Percentiles rank a stretch among this genome's conserved stretches.
Evolutionary conservation across 2,797 vertebrate genomes (phyloP).

Genomic region (Propithecus deckenii): DNA sequence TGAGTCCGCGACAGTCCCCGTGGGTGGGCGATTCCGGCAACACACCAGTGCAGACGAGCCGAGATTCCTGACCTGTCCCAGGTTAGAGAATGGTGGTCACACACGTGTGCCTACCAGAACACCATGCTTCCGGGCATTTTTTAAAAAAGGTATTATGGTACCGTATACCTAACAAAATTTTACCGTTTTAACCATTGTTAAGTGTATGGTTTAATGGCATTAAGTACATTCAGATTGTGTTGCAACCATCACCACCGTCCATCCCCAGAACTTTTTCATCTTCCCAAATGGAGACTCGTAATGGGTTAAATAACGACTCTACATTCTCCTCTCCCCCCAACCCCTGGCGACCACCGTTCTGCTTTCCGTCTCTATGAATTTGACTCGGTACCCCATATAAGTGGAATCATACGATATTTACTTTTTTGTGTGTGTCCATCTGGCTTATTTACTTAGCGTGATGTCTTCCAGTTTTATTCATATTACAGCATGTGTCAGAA

Average conservation of each 20-base stretch:
- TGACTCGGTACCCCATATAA: not conserved
- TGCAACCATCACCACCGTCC: not conserved
- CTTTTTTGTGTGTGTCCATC: not conserved
- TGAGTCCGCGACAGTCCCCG: accelerated
- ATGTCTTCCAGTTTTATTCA: not conserved
- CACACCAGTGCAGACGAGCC: accelerated
- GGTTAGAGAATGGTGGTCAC: not conserved
- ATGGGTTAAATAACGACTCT: not conserved
- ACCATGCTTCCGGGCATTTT: not conserved
- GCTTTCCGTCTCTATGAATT: not conserved
- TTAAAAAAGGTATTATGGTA: not conserved
- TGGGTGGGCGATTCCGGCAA: accelerated
- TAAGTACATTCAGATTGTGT: not conserved
- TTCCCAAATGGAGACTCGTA: not conserved
- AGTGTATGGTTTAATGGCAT: accelerated
- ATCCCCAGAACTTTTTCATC: not conserved
- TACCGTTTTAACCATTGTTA: not conserved
- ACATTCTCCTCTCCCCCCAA: accelerated
- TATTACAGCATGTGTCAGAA: not conserved
- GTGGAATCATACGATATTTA: accelerated
- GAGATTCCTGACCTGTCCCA: accelerated
- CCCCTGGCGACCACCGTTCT: no score
- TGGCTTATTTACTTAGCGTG: not conserved
- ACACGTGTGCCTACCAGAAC: not conserved
- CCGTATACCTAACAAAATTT: not conserved